Percentiles rank a stretch among this genome's conserved stretches.
Conservation (phyloP, 2,888 invertebrate species). For the Volucella zonaria region DNA sequence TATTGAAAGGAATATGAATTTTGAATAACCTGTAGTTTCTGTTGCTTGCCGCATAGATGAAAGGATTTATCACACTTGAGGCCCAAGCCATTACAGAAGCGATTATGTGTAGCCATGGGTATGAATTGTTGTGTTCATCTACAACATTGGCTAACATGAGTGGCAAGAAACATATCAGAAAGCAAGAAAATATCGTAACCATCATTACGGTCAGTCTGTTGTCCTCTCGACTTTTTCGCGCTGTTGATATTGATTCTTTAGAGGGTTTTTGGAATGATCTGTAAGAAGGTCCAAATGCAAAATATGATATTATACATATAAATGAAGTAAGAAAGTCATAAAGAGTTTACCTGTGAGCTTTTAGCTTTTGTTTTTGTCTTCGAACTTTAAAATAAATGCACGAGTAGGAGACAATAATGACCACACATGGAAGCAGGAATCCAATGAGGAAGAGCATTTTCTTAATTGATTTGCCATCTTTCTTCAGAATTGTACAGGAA, state of each 20-base stretch:
- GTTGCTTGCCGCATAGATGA: constrained; percentile 95
- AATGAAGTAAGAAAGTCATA: constrained; percentile 74
- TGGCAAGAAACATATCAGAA: constrained; percentile 93
- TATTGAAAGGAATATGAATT: neutral
- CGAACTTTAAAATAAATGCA: constrained; percentile 93
- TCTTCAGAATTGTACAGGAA: constrained; percentile 93
- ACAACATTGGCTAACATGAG: constrained; percentile 94
- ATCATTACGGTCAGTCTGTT: constrained; percentile 92
- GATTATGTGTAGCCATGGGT: constrained; percentile 90
- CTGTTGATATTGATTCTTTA: constrained; percentile 76
- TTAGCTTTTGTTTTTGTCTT: constrained; percentile 88
- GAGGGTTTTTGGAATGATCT: constrained; percentile 78
- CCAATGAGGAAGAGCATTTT: constrained; percentile 92
- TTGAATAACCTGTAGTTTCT: constrained; percentile 87
- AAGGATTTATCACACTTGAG: constrained; percentile 93
- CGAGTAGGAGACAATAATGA: constrained; percentile 92
- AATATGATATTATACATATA: neutral
- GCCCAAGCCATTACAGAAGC: constrained; percentile 95
- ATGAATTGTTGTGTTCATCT: constrained; percentile 88
- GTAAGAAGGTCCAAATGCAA: neutral
- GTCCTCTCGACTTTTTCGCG: constrained; percentile 86
- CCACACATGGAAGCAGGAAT: constrained; percentile 91
- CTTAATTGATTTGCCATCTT: constrained; percentile 91
- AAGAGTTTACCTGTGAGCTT: constrained; percentile 87
- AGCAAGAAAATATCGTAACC: constrained; percentile 93